Evolutionary conservation across 2,888 invertebrate genomes (phyloP), one percentile per base, ranked within the genome.

Genomic region (Polydrusus pterygomalis): DNA sequence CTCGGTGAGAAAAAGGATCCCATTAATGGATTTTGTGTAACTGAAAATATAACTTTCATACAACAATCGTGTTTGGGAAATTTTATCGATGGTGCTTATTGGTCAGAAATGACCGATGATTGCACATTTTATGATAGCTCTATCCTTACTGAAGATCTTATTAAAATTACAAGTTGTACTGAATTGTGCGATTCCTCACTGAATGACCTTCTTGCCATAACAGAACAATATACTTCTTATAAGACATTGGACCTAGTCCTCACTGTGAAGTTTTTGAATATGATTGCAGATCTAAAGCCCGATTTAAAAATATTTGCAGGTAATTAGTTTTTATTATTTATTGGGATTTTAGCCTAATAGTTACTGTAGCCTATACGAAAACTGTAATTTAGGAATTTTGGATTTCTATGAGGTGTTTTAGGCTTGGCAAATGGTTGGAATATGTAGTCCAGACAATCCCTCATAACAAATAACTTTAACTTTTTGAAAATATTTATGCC

Each of bases 1-100:
- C 7, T 62, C 9, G 49, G 76, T n/a, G 40, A 62, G 0, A 73
- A 15, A 10, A 69, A 62, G 30, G 72, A 75, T 74, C 80, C 82
- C 0, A 43, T 30, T 13, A 75, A 78, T 47, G 81, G 80, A 8
- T 81, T 79, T 75, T 92, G 92, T 79, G 85, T 92, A 69, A 89
- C 90, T 83, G 80, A 83, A 7, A 90, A 90, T 81, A 91, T 91
- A 2, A 85, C 90, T 74, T 91, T 91, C 11, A 88, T 91, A 7
- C 89, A 88, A 56, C 88, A 91, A 78, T 85, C 84, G 64, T 92
- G 92, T 81, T 67, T 81, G 13, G 92, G 92, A 2, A 88, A 90
- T 64, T 92, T 91, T 81, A 82, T 90, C 7, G 80, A 87, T 15
- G 92, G 92, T 13, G 90, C 90, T 45, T 80, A 81, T 58, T 92